phyloP scores from a whole-genome alignment of 2,113 vertebrate genomes.

The Hystrix cristata region DNA sequence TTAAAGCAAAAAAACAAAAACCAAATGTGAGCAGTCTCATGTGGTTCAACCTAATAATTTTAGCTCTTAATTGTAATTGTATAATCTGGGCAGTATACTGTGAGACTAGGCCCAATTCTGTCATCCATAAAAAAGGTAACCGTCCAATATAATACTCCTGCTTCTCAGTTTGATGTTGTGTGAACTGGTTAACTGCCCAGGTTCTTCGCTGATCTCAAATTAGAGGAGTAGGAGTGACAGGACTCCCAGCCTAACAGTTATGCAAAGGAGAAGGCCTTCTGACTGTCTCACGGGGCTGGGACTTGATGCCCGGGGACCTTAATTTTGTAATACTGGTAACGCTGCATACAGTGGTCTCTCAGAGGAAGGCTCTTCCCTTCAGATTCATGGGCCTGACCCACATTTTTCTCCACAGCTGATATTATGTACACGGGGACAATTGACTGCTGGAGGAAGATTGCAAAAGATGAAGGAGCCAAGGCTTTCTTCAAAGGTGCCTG shows the following conservation, averaged over 20 bases:
- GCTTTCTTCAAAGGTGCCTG: constrained; percentile 99
- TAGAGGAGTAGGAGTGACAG: not conserved
- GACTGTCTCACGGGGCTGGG: not conserved
- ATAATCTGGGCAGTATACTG: not conserved
- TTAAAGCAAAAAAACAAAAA: not conserved
- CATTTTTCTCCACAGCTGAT: constrained; percentile 93
- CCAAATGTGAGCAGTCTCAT: not conserved
- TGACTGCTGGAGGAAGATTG: constrained; percentile 99
- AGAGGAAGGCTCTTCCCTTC: not conserved
- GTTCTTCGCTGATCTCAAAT: not conserved
- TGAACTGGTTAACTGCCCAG: not conserved
- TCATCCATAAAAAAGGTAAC: not conserved
- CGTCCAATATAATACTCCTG: not conserved
- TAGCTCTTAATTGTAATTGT: not conserved
- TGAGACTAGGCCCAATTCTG: not conserved
- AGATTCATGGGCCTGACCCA: constrained; percentile 49
- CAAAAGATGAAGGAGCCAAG: constrained; percentile 95
- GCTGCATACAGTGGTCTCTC: not conserved
- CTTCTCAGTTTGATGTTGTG: not conserved
- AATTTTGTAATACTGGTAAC: not conserved
- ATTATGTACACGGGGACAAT: constrained; percentile 99
- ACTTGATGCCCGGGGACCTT: not conserved
- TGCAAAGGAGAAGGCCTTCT: not conserved
- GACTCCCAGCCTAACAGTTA: not conserved
- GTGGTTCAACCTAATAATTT: not conserved